Conservation (phyloP, 2,888 invertebrate genomes). For the Dryadula phaetusa region DNA sequence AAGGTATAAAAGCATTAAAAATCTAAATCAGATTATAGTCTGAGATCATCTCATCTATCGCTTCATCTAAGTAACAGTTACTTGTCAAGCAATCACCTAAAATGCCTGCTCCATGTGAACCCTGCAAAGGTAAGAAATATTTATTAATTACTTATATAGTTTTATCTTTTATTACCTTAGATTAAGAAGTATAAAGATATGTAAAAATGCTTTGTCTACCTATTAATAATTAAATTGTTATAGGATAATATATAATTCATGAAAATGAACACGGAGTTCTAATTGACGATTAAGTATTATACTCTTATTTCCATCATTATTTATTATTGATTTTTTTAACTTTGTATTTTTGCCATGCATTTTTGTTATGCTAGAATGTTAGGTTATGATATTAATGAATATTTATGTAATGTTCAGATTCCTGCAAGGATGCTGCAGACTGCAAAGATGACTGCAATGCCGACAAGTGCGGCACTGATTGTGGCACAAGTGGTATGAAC, state of each 20-base stretch:
- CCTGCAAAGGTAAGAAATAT: constrained; percentile 79
- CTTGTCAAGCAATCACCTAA: constrained; percentile 45
- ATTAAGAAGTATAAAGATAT: too few relatives aligned
- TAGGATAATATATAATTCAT: too few relatives aligned
- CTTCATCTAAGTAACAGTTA: neutral
- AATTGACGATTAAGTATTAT: too few relatives aligned
- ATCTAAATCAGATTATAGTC: constrained; percentile 47
- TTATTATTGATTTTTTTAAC: too few relatives aligned
- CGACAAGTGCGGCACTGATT: constrained; percentile 51
- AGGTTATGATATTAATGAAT: too few relatives aligned
- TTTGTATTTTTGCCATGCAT: too few relatives aligned
- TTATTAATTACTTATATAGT: too few relatives aligned
- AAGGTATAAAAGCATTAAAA: constrained; percentile 53
- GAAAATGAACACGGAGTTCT: too few relatives aligned
- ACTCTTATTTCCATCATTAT: too few relatives aligned
- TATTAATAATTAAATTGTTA: too few relatives aligned
- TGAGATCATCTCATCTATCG: constrained; percentile 26
- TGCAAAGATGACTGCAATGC: constrained; percentile 63
- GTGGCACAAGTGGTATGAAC: constrained; percentile 45
- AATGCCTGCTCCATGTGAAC: constrained; percentile 84
- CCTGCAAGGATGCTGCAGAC: constrained; percentile 66
- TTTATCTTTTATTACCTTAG: too few relatives aligned
- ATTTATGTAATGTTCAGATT: constrained; percentile 61
- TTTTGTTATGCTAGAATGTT: too few relatives aligned
- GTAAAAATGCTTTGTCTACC: neutral